phyloP scores from a whole-genome alignment of 1,140 invertebrate genomes.

The Calephelis nemesis region DNA sequence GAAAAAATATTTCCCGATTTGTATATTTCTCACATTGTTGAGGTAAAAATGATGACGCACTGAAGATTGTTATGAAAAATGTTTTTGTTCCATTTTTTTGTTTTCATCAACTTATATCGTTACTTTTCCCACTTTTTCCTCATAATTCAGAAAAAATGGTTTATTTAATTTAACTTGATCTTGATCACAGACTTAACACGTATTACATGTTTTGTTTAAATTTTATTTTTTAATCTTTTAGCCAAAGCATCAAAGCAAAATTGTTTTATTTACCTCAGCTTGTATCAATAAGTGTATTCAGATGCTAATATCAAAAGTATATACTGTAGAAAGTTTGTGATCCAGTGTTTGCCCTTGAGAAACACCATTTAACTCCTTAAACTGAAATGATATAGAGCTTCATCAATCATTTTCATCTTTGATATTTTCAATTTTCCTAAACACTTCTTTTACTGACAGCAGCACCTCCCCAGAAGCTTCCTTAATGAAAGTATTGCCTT shows the following conservation, averaged over 20 bases:
- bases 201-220: no score
- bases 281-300: background rate
- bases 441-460: no score
- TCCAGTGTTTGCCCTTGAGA: background rate
- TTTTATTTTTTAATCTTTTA: no score
- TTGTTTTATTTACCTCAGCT: background rate
- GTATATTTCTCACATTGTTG: conserved; percentile 7
- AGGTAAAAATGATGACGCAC: background rate
- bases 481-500: background rate
- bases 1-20: conserved; percentile 11
- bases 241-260: background rate
- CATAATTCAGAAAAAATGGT: no score
- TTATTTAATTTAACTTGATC: no score
- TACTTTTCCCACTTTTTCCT: no score
- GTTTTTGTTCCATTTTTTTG: background rate
- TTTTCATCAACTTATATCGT: background rate
- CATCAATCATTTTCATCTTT: background rate
- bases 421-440: no score
- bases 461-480: no score
- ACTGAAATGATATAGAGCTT: no score
- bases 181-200: no score
- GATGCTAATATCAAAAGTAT: background rate
- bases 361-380: background rate
- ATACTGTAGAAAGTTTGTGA: background rate
- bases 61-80: background rate